Evolutionary conservation across 2,113 vertebrate species (phyloP).

Genomic region (Pardalotus punctatus): DNA sequence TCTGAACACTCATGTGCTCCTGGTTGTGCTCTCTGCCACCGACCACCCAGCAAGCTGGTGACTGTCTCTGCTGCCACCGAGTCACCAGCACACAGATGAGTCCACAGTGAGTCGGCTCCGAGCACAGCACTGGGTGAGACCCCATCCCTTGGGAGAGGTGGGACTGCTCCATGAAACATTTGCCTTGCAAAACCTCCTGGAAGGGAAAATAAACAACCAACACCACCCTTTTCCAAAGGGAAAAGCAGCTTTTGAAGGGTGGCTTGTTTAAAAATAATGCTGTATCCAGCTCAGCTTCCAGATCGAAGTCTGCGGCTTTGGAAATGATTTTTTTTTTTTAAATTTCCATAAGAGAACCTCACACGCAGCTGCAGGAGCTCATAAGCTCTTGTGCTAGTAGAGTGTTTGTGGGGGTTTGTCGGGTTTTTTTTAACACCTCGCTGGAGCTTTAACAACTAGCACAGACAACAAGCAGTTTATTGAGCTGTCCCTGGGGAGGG

Average conservation of each 20-base stretch:
- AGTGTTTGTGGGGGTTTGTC: neutral
- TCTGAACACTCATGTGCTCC: rapidly evolving
- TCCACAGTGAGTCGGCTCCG: rapidly evolving
- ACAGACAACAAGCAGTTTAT: neutral
- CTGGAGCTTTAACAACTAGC: neutral
- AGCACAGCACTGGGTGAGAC: rapidly evolving
- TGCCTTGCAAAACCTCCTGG: neutral
- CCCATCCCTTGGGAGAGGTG: neutral
- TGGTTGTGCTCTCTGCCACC: neutral
- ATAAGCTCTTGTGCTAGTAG: neutral
- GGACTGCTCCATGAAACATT: neutral
- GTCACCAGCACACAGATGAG: neutral
- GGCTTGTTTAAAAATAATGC: neutral
- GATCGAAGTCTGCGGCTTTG: neutral
- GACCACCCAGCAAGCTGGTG: rapidly evolving
- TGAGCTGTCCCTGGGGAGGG: slow-evolving; percentile 12
- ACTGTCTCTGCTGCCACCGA: neutral
- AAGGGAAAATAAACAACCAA: neutral
- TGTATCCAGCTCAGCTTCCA: neutral
- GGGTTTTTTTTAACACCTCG: slow-evolving; percentile 1
- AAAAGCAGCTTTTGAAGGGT: neutral
- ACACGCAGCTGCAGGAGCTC: neutral
- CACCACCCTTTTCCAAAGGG: neutral
- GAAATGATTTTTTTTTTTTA: neutral
- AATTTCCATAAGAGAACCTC: neutral